phyloP scores from a whole-genome alignment of 35 echinoderm and acorn worm species.

The Holothuria glaberrima region DNA sequence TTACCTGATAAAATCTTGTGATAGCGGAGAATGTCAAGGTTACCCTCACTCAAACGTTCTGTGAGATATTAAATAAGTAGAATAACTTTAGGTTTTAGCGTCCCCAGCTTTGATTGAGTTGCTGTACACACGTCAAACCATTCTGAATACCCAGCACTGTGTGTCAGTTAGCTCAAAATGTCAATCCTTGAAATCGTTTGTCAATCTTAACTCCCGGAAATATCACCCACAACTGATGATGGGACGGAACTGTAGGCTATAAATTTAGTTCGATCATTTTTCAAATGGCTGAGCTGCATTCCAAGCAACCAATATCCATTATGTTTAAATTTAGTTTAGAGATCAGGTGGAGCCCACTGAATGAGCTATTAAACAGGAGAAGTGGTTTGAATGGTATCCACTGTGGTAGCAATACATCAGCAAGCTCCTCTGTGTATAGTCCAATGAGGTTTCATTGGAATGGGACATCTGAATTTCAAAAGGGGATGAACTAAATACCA shows the following conservation, averaged over 20 bases:
- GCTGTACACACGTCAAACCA: too few species aligned
- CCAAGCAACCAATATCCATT: constrained; percentile 40
- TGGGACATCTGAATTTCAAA: constrained; percentile 9
- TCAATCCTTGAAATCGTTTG: constrained; percentile 39
- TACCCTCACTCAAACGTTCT: too few species aligned
- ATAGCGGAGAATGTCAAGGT: too few species aligned
- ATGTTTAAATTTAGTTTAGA: constrained; percentile 42
- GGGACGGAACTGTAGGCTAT: constrained; percentile 21
- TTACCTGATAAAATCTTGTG: too few species aligned
- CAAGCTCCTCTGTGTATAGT: neutral
- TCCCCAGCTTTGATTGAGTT: too few species aligned
- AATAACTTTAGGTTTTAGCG: too few species aligned
- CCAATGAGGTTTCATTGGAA: constrained; percentile 20
- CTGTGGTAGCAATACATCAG: neutral
- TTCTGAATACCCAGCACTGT: too few species aligned
- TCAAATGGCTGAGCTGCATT: neutral
- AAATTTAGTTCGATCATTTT: constrained; percentile 37
- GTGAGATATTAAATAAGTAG: too few species aligned
- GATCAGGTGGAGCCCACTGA: constrained; percentile 34
- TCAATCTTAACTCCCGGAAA: constrained; percentile 25
- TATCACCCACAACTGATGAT: constrained; percentile 18
- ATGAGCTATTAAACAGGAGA: neutral
- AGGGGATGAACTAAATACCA: constrained; percentile 12
- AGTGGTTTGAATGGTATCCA: constrained; percentile 20
- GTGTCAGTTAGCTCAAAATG: constrained; percentile 3